Conservation (phyloP, 1,140 invertebrate species). For the Anastatus disparis region DNA sequence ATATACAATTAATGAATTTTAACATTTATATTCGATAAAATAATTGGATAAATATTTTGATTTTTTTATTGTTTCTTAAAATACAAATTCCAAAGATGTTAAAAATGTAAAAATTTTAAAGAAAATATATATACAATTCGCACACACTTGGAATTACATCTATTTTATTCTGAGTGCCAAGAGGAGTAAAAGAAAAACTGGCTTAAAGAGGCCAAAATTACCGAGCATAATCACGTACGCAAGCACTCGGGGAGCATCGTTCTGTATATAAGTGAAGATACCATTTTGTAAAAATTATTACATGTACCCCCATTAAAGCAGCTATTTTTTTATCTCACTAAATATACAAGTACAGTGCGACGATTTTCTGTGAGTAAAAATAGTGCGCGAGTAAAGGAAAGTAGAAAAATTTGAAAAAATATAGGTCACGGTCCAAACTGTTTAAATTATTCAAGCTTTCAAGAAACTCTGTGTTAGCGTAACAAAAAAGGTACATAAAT, state of each 20-base stretch:
- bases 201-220: neutral
- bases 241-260: too few relatives aligned
- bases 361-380: neutral
- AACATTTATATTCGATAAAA: too few relatives aligned
- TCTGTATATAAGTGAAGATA: neutral
- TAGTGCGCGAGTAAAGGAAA: neutral
- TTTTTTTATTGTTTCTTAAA: too few relatives aligned
- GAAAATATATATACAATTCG: too few relatives aligned
- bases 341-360: neutral
- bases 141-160: too few relatives aligned
- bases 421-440: neutral
- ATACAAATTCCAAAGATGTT: too few relatives aligned
- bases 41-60: too few relatives aligned
- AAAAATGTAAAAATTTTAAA: too few relatives aligned
- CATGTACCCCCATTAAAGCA: neutral
- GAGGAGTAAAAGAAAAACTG: too few relatives aligned
- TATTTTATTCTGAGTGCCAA: too few relatives aligned
- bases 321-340: neutral
- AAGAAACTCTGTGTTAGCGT: conserved; percentile 11
- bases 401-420: neutral
- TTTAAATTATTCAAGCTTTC: conserved; percentile 25
- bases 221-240: conserved; percentile 3
- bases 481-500: conserved; percentile 6
- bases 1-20: too few relatives aligned
- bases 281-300: conserved; percentile 18